These are phyloP conservation scores for Basileuterus tristriatus DNA, from an alignment of 2,797 vertebrate species.

Conservation along the genomic window DNA sequence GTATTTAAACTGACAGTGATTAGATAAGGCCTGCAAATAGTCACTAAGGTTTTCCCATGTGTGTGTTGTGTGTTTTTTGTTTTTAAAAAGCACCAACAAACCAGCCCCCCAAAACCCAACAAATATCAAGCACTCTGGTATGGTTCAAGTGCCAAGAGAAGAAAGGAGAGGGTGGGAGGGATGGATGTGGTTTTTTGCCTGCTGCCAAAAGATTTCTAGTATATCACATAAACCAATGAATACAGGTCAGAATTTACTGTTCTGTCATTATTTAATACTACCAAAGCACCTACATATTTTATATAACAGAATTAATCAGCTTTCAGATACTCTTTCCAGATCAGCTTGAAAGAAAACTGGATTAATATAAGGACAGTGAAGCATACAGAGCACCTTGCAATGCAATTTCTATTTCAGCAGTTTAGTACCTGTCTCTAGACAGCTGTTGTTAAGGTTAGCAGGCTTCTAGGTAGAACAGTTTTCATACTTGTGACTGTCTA, in stretches of 20 bases:
- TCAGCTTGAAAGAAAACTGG: neutral
- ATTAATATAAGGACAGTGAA: neutral
- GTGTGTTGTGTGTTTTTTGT: neutral
- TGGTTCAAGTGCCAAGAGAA: neutral
- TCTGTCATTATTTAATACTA: neutral
- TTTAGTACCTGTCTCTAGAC: neutral
- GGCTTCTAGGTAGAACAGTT: neutral
- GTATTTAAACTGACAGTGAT: neutral
- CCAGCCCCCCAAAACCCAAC: accelerated
- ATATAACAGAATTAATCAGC: neutral
- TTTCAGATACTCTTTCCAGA: neutral
- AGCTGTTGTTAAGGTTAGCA: neutral
- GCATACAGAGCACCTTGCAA: neutral
- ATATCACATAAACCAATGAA: neutral
- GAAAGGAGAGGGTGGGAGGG: neutral
- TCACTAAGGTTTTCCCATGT: neutral
- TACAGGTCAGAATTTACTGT: neutral
- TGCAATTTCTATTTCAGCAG: neutral
- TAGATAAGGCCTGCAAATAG: neutral
- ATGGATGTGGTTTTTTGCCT: neutral
- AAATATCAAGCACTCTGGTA: neutral
- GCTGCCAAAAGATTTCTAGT: neutral
- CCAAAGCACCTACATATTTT: neutral
- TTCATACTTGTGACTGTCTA: neutral
- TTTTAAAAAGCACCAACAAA: neutral